Evolutionary conservation across 2,113 vertebrate species (phyloP).

Genomic region (Sinocyclocheilus rhinocerous): DNA sequence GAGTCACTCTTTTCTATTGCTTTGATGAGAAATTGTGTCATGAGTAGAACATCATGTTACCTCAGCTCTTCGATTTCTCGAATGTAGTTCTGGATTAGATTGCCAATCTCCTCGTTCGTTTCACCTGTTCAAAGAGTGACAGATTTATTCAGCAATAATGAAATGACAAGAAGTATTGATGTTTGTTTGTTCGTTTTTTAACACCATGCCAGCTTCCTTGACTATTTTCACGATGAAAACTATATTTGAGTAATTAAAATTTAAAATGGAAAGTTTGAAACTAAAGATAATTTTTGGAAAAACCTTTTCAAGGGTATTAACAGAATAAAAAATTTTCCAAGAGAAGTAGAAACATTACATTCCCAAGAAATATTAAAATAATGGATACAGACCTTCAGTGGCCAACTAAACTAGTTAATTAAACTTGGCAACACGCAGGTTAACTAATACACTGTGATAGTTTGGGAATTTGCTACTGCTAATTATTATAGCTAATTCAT

Average conservation of each 20-base stretch:
- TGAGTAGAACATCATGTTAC: conserved; percentile 65
- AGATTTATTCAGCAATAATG: neutral
- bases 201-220: neutral
- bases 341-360: too few species aligned
- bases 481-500: too few species aligned
- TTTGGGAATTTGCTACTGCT: too few species aligned
- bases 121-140: conserved; percentile 77
- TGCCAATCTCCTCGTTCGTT: conserved; percentile 87
- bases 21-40: neutral
- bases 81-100: conserved; percentile 95
- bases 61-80: conserved; percentile 93
- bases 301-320: too few species aligned
- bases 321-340: too few species aligned
- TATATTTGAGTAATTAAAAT: neutral
- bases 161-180: neutral
- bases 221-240: neutral
- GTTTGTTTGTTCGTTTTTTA: neutral
- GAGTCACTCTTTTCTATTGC: neutral
- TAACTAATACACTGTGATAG: too few species aligned
- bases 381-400: too few species aligned
- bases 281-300: neutral
- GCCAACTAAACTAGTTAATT: too few species aligned
- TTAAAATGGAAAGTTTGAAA: neutral
- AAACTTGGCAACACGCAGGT: too few species aligned
- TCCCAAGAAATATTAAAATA: too few species aligned